phyloP scores from a whole-genome alignment of 2,113 vertebrate species.

The Alligator mississippiensis region DNA sequence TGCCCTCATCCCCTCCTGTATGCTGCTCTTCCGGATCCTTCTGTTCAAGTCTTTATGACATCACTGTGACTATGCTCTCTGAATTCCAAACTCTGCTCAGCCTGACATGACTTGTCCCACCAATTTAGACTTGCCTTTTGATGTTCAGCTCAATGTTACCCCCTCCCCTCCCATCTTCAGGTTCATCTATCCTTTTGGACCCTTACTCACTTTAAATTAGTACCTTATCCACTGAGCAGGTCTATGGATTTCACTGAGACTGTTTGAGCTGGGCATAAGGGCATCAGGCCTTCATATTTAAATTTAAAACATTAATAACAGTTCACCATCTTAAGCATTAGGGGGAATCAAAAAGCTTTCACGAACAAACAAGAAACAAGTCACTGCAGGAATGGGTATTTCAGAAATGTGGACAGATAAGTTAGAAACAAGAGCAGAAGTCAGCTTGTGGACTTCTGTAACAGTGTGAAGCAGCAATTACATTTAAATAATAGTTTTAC shows the following conservation, averaged over 20 bases:
- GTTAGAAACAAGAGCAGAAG: constrained; percentile 16
- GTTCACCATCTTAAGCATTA: constrained; percentile 9
- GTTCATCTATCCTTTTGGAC: neutral
- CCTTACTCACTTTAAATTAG: fast-evolving
- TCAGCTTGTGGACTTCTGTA: neutral
- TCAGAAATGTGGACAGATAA: neutral
- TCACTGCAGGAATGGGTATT: neutral
- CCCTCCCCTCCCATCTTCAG: neutral
- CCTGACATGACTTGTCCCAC: neutral
- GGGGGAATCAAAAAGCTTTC: neutral
- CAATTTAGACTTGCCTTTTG: neutral
- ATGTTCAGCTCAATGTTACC: too few species aligned
- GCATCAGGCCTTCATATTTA: neutral
- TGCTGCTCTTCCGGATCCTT: fast-evolving
- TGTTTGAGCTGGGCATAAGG: neutral
- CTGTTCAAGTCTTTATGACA: neutral
- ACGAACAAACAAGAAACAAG: neutral
- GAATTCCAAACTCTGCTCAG: neutral
- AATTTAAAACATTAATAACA: neutral
- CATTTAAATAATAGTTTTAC: constrained; percentile 41
- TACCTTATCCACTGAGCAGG: neutral
- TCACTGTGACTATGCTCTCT: neutral
- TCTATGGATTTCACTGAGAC: neutral
- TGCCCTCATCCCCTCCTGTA: neutral
- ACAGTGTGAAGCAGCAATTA: neutral